Evolutionary conservation across 2,113 vertebrate genomes (phyloP).

Genomic region (Natator depressus): DNA sequence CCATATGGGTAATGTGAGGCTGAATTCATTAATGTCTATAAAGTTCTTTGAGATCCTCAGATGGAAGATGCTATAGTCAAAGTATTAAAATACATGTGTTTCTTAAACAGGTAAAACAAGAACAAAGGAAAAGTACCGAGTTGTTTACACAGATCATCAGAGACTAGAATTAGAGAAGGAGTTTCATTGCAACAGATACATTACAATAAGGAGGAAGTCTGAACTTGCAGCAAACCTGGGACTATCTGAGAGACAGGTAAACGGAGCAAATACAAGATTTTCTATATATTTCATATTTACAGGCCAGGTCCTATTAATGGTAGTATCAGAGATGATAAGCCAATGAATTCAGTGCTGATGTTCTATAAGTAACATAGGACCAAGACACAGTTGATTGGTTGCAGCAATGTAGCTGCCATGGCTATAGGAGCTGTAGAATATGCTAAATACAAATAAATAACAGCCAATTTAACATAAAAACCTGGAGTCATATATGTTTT

Average conservation of each 20-base stretch:
- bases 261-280: neutral
- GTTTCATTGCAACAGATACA: slow-evolving; percentile 97
- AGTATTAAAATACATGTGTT: slow-evolving; percentile 43
- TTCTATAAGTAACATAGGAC: neutral
- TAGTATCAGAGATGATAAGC: neutral
- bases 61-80: neutral
- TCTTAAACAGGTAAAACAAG: slow-evolving; percentile 91
- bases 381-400: neutral
- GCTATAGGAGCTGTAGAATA: neutral
- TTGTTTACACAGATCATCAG: slow-evolving; percentile 96
- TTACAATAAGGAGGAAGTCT: slow-evolving; percentile 93
- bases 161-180: slow-evolving; percentile 96
- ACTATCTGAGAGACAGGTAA: slow-evolving; percentile 97
- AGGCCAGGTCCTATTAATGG: neutral
- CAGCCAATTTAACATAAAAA: neutral
- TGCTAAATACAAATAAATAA: neutral
- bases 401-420: neutral
- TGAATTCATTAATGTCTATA: neutral
- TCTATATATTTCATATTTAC: neutral
- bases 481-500: accelerated
- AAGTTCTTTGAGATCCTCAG: neutral
- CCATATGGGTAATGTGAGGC: neutral
- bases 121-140: slow-evolving; percentile 97
- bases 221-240: slow-evolving; percentile 93
- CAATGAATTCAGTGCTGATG: neutral